Evolutionary conservation across 2,797 vertebrate genomes (phyloP).

Genomic region (Melanotaenia boesemani): DNA sequence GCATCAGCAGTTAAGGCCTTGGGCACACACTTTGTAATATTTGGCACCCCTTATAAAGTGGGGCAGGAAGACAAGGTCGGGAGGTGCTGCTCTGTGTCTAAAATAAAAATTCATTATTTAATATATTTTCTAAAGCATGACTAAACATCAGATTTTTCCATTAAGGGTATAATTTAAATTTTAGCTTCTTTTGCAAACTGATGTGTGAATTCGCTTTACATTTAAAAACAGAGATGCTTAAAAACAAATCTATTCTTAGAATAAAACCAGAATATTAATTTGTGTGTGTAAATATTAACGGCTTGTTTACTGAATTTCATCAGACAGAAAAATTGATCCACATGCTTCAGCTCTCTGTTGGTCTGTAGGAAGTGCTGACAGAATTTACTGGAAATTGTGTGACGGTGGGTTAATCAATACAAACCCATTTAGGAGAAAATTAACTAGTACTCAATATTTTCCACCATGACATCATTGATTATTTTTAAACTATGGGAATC

Average conservation of each 20-base stretch:
- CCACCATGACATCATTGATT: slow-evolving; percentile 7
- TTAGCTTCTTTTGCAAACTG: neutral
- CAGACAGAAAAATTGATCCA: neutral
- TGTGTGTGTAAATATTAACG: slow-evolving; percentile 1
- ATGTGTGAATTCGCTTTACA: too few species aligned
- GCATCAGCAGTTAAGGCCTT: neutral
- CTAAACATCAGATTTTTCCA: neutral
- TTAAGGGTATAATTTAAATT: neutral
- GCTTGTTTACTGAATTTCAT: neutral
- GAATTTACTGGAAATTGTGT: neutral
- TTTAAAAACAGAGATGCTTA: neutral
- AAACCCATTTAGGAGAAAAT: slow-evolving; percentile 2
- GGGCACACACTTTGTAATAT: too few species aligned
- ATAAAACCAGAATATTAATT: neutral
- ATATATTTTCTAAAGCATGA: neutral
- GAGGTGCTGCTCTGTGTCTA: neutral
- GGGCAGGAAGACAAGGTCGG: neutral
- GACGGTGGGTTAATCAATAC: slow-evolving; percentile 7
- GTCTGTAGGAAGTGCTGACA: slow-evolving; percentile 14
- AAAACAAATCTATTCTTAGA: neutral
- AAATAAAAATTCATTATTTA: neutral
- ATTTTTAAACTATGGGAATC: neutral
- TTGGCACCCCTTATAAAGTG: neutral
- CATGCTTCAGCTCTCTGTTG: slow-evolving; percentile 1
- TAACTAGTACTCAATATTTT: slow-evolving; percentile 6